These are phyloP conservation scores for Pangasius macronema DNA, from an alignment of 2,797 vertebrate species.

Conservation along the genomic window DNA sequence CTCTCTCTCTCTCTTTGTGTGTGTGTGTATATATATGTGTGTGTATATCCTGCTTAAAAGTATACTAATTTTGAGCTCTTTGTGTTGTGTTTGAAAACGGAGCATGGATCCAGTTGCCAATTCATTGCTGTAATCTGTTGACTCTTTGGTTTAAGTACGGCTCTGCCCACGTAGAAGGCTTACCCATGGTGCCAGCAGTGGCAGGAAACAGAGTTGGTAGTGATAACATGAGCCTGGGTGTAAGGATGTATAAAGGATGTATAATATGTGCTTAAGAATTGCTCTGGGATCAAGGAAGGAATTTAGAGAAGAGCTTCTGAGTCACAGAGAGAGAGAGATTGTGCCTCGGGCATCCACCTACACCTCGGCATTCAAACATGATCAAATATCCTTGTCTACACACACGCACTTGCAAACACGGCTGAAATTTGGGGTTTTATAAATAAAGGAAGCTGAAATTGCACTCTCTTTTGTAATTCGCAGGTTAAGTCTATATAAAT, in stretches of 20 bases:
- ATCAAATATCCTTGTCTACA: constrained; percentile 57
- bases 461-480: constrained; percentile 43
- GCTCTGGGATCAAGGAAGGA: constrained; percentile 51
- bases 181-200: constrained; percentile 45
- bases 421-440: constrained; percentile 44
- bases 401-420: constrained; percentile 34
- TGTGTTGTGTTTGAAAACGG: background rate
- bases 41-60: background rate
- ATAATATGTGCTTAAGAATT: constrained; percentile 56
- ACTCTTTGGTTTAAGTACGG: constrained; percentile 40
- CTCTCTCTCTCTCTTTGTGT: background rate
- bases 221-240: constrained; percentile 55
- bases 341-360: constrained; percentile 73
- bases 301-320: constrained; percentile 46
- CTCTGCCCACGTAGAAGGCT: constrained; percentile 44
- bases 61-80: background rate
- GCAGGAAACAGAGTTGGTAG: constrained; percentile 47
- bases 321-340: constrained; percentile 40
- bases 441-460: constrained; percentile 54
- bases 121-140: constrained; percentile 42
- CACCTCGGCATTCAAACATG: constrained; percentile 62
- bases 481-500: constrained; percentile 50
- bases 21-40: background rate
- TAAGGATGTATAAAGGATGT: constrained; percentile 52
- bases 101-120: background rate